These are phyloP conservation scores for Thalassophryne amazonica DNA, from an alignment of 2,797 vertebrate genomes.

Conservation along the genomic window DNA sequence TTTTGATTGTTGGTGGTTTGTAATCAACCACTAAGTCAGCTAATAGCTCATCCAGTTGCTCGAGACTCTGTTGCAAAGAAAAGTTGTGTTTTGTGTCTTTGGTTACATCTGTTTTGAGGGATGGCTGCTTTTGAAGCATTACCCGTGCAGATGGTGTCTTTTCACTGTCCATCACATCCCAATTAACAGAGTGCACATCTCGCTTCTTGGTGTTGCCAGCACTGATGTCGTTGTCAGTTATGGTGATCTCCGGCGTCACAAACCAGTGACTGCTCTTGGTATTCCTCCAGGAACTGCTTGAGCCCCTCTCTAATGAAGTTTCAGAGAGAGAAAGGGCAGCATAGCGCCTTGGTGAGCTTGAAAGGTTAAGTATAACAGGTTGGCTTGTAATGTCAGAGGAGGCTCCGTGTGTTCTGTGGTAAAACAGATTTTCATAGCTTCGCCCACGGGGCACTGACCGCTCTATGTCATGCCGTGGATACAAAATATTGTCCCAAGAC, in stretches of 20 bases:
- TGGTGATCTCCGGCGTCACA: conserved; percentile 95
- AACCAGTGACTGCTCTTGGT: conserved; percentile 85
- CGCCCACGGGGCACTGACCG: conserved; percentile 85
- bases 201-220: conserved; percentile 71
- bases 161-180: conserved; percentile 76
- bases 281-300: conserved; percentile 75
- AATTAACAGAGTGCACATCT: conserved; percentile 78
- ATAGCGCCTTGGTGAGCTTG: conserved; percentile 93
- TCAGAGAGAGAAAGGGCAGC: conserved; percentile 94
- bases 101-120: conserved; percentile 47
- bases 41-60: conserved; percentile 93
- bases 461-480: conserved; percentile 78
- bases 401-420: conserved; percentile 77
- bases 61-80: conserved; percentile 89
- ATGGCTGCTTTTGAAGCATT: conserved; percentile 49
- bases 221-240: conserved; percentile 94
- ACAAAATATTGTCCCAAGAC: conserved; percentile 95
- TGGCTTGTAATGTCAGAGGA: conserved; percentile 82
- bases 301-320: conserved; percentile 86
- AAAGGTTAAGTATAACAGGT: conserved; percentile 92
- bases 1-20: conserved; percentile 80
- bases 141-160: conserved; percentile 39
- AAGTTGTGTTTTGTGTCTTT: conserved; percentile 80
- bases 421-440: conserved; percentile 91
- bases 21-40: conserved; percentile 95